phyloP scores from a whole-genome alignment of 2,113 vertebrate genomes.

The Carassius auratus region DNA sequence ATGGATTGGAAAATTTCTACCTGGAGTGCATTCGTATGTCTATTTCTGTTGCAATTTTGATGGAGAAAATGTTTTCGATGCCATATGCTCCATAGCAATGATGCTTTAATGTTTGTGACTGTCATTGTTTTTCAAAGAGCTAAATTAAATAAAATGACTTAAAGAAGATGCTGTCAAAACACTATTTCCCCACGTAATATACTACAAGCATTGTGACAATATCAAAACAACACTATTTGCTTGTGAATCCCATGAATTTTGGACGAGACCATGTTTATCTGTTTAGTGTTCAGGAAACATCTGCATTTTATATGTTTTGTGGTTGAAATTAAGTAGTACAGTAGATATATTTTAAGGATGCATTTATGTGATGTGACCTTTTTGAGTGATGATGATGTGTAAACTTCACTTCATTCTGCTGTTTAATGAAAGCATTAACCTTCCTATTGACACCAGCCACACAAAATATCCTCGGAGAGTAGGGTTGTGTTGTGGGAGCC shows the following conservation, averaged over 20 bases:
- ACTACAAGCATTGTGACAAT: too few species aligned
- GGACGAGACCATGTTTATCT: not conserved
- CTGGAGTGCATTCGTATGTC: not conserved
- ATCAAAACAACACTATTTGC: too few species aligned
- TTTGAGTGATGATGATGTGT: not conserved
- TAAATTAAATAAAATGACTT: not conserved
- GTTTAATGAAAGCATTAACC: constrained; percentile 15
- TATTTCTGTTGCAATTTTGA: not conserved
- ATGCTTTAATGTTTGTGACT: not conserved
- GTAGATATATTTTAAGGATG: not conserved
- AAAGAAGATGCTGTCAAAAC: not conserved
- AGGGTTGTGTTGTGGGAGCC: not conserved
- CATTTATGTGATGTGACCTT: not conserved
- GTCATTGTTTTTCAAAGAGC: not conserved
- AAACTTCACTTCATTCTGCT: not conserved
- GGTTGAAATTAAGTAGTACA: not conserved
- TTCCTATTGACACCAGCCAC: constrained; percentile 5
- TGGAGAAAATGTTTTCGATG: not conserved
- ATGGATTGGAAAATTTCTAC: not conserved
- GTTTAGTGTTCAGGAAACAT: not conserved
- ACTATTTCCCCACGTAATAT: too few species aligned
- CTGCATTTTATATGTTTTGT: too few species aligned
- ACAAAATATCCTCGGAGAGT: not conserved
- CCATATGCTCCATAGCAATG: not conserved
- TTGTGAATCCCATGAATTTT: not conserved